Percentiles rank a stretch among this genome's conserved stretches.
phyloP scores from a whole-genome alignment of 2,113 vertebrate species.

The Procavia capensis region DNA sequence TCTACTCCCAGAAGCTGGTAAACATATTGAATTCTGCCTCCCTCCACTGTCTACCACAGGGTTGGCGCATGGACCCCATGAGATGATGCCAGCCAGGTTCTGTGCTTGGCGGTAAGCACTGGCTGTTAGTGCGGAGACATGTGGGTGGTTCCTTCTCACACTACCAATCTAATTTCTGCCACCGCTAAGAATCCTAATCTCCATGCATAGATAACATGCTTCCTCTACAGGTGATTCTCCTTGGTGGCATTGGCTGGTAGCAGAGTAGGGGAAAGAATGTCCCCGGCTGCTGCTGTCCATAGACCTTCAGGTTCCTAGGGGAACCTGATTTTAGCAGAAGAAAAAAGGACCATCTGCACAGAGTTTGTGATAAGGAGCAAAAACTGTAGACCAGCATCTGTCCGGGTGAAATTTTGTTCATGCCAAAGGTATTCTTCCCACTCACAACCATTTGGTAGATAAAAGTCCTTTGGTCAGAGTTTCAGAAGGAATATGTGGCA shows the following conservation, averaged over 20 bases:
- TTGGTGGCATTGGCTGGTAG: not conserved
- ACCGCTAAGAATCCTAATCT: not conserved
- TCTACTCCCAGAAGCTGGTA: not conserved
- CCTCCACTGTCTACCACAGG: not conserved
- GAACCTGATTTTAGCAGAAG: not conserved
- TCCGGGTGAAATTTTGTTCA: not conserved
- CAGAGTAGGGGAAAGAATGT: not conserved
- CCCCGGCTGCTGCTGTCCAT: not conserved
- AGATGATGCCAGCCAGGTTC: not conserved
- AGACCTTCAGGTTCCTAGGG: not conserved
- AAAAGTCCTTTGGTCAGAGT: not conserved
- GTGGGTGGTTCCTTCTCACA: not conserved
- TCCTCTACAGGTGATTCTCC: not conserved
- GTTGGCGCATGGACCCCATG: not conserved
- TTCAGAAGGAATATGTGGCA: not conserved
- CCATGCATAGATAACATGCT: not conserved
- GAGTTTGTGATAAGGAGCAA: not conserved
- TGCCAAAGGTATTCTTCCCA: not conserved
- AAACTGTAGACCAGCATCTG: not conserved
- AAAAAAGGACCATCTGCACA: not conserved
- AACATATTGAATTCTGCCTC: not conserved
- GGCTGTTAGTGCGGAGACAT: not conserved
- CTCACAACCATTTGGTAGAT: not conserved
- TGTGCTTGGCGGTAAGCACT: not conserved
- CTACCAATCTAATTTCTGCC: not conserved